phyloP scores from a whole-genome alignment of 2,797 vertebrate genomes.

The Bradypus variegatus region DNA sequence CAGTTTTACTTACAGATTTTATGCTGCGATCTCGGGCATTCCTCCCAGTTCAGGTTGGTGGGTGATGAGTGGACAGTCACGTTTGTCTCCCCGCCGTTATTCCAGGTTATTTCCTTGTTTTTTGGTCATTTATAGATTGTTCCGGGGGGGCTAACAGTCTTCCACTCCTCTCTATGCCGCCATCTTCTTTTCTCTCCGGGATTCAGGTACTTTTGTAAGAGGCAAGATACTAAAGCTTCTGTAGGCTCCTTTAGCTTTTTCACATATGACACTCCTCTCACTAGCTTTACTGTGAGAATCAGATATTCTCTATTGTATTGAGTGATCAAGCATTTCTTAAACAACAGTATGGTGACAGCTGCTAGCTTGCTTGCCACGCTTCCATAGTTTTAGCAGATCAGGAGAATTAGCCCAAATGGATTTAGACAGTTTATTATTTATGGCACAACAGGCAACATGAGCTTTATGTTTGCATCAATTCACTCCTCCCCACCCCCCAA shows the following conservation, averaged over 20 bases:
- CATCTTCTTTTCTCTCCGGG: too few species aligned
- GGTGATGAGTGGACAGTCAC: too few species aligned
- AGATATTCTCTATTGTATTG: too few species aligned
- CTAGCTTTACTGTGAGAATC: too few species aligned
- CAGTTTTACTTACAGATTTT: too few species aligned
- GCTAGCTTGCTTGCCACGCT: not conserved
- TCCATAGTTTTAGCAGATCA: not conserved
- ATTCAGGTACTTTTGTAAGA: not conserved
- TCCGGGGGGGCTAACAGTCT: too few species aligned
- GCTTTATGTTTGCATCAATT: not conserved
- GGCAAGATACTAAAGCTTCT: not conserved
- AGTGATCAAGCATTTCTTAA: not conserved
- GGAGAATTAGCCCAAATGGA: not conserved
- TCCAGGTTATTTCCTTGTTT: too few species aligned
- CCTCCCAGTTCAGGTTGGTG: too few species aligned
- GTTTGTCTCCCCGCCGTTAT: too few species aligned
- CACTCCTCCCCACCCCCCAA: not conserved
- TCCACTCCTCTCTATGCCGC: too few species aligned
- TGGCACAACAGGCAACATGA: not conserved
- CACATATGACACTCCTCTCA: not conserved
- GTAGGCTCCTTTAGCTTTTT: not conserved
- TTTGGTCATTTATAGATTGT: too few species aligned
- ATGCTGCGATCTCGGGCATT: too few species aligned
- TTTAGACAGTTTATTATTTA: not conserved
- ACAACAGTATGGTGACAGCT: not conserved